Base-by-base conservation (phyloP, 23 tunicate species). In the Ascidia mentula region DNA sequence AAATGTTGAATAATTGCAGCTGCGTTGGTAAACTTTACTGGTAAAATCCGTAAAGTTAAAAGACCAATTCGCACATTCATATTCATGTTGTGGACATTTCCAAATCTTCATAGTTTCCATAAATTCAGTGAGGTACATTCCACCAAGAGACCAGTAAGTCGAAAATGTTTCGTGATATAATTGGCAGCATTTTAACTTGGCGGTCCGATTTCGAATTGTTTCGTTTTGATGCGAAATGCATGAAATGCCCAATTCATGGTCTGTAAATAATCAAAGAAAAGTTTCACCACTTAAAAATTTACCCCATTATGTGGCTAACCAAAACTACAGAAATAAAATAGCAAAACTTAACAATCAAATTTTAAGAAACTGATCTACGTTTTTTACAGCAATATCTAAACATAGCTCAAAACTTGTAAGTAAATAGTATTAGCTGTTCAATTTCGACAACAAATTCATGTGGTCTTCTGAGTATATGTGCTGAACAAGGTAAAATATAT, bases 41-140 rank as follows among this genome's bases (percentile, higher is more conserved):
- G 78, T 20, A 32, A 74, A 74, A 15, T 74, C 78, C 0, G 46
- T 74, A 32, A 37, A 74, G 28, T 35, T 35, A 39, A 74, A 74
- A 20, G 38, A 20, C 46, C 12, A 20, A 17, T 74, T 74, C 53
- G 38, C 46, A 35, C 78, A 74, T 31, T 74, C 53, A 28, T 74
- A 18, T 2, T 18, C 13, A 74, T 20, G 37, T 17, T 74, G 46
- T 6, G 78, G 78, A 74, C 78, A 74, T 15, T 36, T 39, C 78
- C 78, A 74, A 20, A 39, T 32, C n/a, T 36, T 74, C 38, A 74
- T 3, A 6, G 53, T 74, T 74, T 38, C 40, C 46, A 74, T 20
- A 8, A 31, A 74, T 37, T 74, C 78, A 22, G 78, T 74, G 1
- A 74, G 53, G 22, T 74, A 39, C 37, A 32, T 28, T 37, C 78